A percentile compares a stretch with the other conserved stretches of the same genome.
These are phyloP conservation scores for Damaliscus lunatus DNA, from an alignment of 2,113 vertebrate species.

Conservation along the genomic window DNA sequence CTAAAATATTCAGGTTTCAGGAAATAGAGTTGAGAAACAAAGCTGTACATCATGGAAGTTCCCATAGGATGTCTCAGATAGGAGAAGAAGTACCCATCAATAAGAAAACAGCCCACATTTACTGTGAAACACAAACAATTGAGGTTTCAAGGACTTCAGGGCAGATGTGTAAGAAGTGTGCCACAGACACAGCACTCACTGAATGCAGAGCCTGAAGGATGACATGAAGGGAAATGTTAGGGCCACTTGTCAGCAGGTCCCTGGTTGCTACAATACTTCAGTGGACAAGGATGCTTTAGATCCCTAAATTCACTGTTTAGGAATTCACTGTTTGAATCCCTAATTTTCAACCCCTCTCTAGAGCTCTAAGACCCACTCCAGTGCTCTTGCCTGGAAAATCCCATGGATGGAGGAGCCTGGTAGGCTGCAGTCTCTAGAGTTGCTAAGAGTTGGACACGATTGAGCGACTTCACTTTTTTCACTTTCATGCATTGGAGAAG, in stretches of 20 bases:
- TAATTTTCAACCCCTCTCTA: not conserved
- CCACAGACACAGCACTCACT: not conserved
- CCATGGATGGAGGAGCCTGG: not conserved
- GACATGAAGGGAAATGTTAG: not conserved
- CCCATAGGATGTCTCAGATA: not conserved
- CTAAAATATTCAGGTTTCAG: not conserved
- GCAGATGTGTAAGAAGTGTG: not conserved
- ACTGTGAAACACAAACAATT: not conserved
- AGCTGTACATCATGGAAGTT: not conserved
- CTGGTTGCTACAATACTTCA: not conserved
- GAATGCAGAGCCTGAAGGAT: not conserved
- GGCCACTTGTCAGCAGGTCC: not conserved
- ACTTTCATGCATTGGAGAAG: no score
- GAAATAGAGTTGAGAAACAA: not conserved
- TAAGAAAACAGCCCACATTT: not conserved
- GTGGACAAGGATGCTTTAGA: not conserved
- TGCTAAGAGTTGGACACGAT: rapidly evolving
- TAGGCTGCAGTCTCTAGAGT: not conserved
- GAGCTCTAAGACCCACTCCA: not conserved
- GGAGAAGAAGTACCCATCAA: not conserved
- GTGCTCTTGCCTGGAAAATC: not conserved
- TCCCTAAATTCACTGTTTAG: not conserved
- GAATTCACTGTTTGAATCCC: not conserved
- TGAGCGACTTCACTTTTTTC: not conserved
- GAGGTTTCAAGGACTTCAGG: not conserved